Evolutionary conservation across 2,888 invertebrate genomes (phyloP).

Genomic region (Minunthozetes semirufus): DNA sequence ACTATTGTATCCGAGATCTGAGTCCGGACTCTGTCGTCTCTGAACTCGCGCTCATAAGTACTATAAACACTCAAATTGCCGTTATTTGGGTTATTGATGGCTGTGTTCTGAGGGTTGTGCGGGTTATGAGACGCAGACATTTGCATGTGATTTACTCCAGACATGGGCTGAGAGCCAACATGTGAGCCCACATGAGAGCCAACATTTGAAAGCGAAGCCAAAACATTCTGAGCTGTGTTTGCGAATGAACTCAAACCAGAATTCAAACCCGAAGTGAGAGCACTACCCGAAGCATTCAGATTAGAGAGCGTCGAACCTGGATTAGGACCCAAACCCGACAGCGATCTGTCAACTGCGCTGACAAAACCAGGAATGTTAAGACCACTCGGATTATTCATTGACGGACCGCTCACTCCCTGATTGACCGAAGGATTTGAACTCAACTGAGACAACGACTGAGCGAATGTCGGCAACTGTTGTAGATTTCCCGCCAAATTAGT

Average conservation of each 20-base stretch:
- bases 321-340: neutral
- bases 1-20: constrained; percentile 40
- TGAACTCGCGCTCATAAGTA: constrained; percentile 36
- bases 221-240: constrained; percentile 30
- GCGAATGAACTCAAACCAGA: constrained; percentile 20
- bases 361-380: constrained; percentile 28
- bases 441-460: constrained; percentile 34
- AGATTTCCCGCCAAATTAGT: constrained; percentile 36
- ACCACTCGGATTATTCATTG: neutral
- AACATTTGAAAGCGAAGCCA: constrained; percentile 21
- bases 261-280: neutral
- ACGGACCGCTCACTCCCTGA: neutral
- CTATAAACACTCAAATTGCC: constrained; percentile 37
- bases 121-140: neutral
- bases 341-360: constrained; percentile 22
- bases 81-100: constrained; percentile 26
- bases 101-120: neutral
- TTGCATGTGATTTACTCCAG: constrained; percentile 15
- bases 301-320: neutral
- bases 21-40: constrained; percentile 23
- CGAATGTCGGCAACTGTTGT: constrained; percentile 30
- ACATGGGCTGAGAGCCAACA: no score
- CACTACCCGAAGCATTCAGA: constrained; percentile 14
- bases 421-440: neutral
- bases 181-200: neutral